Evolutionary conservation across 2,113 vertebrate species (phyloP), one percentile per base, ranked within the genome.

Genomic region (Trematomus loennbergii): DNA sequence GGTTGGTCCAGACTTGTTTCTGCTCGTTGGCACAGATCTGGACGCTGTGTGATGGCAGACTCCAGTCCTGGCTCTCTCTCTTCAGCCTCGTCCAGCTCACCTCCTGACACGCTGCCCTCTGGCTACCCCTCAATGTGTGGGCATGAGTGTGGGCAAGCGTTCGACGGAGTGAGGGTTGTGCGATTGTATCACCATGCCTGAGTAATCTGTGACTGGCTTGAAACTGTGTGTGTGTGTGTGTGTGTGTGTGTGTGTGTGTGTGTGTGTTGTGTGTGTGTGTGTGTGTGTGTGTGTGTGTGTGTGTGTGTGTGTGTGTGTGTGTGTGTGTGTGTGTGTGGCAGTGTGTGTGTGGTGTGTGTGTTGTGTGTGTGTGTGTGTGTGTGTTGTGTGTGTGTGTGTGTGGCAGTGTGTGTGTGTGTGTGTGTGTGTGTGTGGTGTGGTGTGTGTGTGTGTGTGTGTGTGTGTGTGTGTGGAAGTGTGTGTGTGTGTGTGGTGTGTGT

Each of bases 71-170:
- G 86, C 90, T 77, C 61, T 1, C 25, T 25, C 59, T 82, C 71
- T 36, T 8, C 68, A 6, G 80, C 76, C 74, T 87, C 45, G 11
- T 73, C 82, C 85, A 52, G 52, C 69, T 84, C 84, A 78, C 79
- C 86, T 84, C 81, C 88, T 88, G 90, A 92, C 92, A 93, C 72
- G 89, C 78, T 90, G 91, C 88, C 86, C 92, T 87, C 85, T 91
- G 86, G 90, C 87, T 70, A 50, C 79, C 68, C 79, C 73, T 85
- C 84, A 53, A 55, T 87, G 83, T 91, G 89, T 87, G 89, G 79
- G 86, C 81, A 76, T 40, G 36, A 40, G 36, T 40, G 72, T 72
- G 68, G 63, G 68, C 49, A 55, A 45, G 74, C 70, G 63, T 60
- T 68, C 54, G 77, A 81, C 73, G 10, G 43, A 22, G 57, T 50